Conservation (phyloP, 2,797 vertebrate species). For the Squalus acanthias region DNA sequence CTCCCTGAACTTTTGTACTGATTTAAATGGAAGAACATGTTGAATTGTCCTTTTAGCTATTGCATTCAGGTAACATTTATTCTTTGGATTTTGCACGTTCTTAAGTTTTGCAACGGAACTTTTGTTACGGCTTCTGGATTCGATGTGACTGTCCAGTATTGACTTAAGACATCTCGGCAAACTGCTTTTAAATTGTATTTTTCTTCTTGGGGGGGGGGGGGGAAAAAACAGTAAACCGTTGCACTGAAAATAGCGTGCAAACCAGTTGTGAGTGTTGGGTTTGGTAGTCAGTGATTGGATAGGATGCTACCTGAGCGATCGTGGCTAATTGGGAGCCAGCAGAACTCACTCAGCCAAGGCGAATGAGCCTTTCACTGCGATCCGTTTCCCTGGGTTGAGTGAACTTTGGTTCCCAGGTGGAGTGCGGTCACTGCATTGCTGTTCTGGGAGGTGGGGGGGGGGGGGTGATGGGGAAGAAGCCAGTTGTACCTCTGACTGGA, state of each 20-base stretch:
- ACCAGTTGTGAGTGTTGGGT: neutral
- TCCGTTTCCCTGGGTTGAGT: neutral
- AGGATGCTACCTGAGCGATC: neutral
- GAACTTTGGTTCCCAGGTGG: neutral
- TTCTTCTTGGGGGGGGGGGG: accelerated
- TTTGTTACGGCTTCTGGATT: neutral
- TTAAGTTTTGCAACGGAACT: neutral
- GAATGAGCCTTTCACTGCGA: neutral
- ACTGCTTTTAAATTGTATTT: neutral
- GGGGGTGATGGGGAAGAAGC: neutral
- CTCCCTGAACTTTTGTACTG: neutral
- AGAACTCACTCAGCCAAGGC: no score
- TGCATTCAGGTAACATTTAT: neutral
- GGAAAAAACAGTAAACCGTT: neutral
- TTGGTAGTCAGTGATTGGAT: neutral
- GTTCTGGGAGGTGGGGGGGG: neutral
- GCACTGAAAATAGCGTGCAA: neutral
- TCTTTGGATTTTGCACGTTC: neutral
- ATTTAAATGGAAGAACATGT: neutral
- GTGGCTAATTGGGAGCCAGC: neutral
- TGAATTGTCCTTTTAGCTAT: neutral
- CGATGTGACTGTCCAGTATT: neutral
- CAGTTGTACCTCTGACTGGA: neutral
- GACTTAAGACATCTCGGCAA: neutral
- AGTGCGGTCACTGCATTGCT: neutral